These are phyloP conservation scores for Crotalus tigris DNA, from an alignment of 2,113 vertebrate species.

Conservation along the genomic window DNA sequence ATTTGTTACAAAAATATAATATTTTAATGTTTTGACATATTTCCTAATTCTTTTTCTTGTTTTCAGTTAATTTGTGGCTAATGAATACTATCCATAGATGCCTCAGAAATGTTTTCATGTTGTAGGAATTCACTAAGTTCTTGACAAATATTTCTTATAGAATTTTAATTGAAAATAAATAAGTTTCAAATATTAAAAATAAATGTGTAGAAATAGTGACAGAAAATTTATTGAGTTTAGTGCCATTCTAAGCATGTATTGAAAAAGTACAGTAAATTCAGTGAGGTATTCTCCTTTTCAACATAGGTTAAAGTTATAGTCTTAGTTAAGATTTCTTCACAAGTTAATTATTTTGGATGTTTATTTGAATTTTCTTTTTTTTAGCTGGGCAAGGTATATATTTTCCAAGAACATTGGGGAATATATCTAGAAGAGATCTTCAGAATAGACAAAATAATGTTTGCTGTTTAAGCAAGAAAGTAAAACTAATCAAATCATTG, in stretches of 20 bases:
- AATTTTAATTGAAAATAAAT: background rate
- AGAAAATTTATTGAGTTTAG: background rate
- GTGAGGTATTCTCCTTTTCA: no score
- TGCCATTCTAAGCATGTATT: background rate
- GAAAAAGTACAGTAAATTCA: background rate
- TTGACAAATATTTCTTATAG: background rate
- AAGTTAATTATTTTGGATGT: constrained; percentile 9
- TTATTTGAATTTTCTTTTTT: constrained; percentile 29
- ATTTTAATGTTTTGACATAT: background rate
- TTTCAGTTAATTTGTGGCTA: background rate
- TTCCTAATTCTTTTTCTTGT: background rate
- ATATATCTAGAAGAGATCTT: constrained; percentile 38
- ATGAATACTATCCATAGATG: background rate
- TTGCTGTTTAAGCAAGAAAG: constrained; percentile 24
- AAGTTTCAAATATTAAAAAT: background rate
- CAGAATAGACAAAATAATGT: background rate
- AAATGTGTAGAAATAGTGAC: background rate
- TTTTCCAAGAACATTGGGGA: constrained; percentile 10
- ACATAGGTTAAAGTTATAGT: background rate
- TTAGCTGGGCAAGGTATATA: constrained; percentile 13
- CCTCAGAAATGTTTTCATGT: background rate
- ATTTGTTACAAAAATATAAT: background rate
- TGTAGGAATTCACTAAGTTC: background rate
- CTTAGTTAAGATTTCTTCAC: background rate
- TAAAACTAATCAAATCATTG: constrained; percentile 39